Percentiles rank a stretch among this genome's conserved stretches.
Evolutionary conservation across 1,140 invertebrate genomes (phyloP).

Genomic region (Drosophila nasuta): DNA sequence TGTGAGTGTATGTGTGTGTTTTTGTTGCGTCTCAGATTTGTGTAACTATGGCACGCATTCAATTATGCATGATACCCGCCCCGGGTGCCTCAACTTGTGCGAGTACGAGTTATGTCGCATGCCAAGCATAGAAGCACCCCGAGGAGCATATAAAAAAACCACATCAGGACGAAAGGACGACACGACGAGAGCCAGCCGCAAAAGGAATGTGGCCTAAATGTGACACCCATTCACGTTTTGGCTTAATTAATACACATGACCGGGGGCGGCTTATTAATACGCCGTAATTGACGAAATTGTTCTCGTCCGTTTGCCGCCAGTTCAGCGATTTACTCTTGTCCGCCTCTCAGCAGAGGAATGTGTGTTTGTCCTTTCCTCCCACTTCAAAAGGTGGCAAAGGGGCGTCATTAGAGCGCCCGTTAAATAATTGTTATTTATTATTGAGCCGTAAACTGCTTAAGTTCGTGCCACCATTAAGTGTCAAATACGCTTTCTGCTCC

Average conservation of each 20-base stretch:
- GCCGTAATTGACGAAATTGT: constrained; percentile 63
- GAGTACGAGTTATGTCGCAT: constrained; percentile 8
- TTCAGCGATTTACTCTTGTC: not conserved
- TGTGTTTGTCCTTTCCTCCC: not conserved
- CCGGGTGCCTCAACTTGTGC: not conserved
- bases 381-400: constrained; percentile 1
- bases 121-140: constrained; percentile 3
- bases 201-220: constrained; percentile 14
- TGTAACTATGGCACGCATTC: constrained; percentile 62
- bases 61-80: constrained; percentile 59
- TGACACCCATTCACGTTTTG: constrained; percentile 43
- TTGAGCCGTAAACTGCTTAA: constrained; percentile 44
- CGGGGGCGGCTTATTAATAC: constrained; percentile 58
- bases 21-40: constrained; percentile 55
- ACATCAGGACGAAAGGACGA: not conserved
- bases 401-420: constrained; percentile 37
- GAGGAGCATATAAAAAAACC: not conserved
- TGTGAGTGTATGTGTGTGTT: constrained; percentile 31
- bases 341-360: not conserved
- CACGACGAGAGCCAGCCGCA: not conserved
- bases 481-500: constrained; percentile 22
- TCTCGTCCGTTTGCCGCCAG: not conserved
- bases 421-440: constrained; percentile 75
- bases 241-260: constrained; percentile 73
- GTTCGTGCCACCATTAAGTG: constrained; percentile 39